Base-by-base conservation (phyloP, 2,888 invertebrate species). In the Cerastis rubricosa region DNA sequence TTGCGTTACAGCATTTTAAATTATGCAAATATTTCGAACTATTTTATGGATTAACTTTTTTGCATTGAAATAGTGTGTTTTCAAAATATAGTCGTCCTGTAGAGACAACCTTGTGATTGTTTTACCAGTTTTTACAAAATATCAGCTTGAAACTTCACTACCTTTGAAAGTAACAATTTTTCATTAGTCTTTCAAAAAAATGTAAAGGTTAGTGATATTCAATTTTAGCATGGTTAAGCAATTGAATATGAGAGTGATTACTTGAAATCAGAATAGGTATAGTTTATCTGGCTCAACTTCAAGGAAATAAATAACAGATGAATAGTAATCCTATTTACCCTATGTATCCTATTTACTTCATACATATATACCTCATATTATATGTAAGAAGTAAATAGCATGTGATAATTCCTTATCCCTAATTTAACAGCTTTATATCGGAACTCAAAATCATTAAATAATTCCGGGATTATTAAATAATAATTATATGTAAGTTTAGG, bases 1-100 rank as follows among this genome's bases (percentile, higher is more conserved):
- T 79, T 81, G 64, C 78, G 25, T 74, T 79, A 51, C 74, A 78
- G 72, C 9, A 11, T 72, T 14, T 8, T 67, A 25, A 35, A 54
- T 59, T 59, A 19, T 14, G 22, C 17, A 25, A 77, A 49, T 40
- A 57, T 65, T 66, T 72, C 6, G 7, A 40, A 43, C 8, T 71
- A 17, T 43, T n/a, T 64, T 14, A 25, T 57, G 47, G 22, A n/a
- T n/a, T 40, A 65, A 25, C 3, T 66, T 59, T 66, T 25, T 61
- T 66, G 5, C 25, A 49, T 22, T 59, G 5, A 12, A 74, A 81
- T 51, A 81, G 47, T 54, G n/a, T 54, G n/a, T 67, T 47, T 25
- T 9, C 1, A 35, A 61, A 40, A 40, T 35, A 22, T 11, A 40
- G 25, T 14, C 14, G 14, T 14, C 14, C 29, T 29, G 5, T 22